A percentile compares a stretch with the other conserved stretches of the same genome.
phyloP scores from a whole-genome alignment of 2,888 invertebrate species.

The Drosophila koepferae region DNA sequence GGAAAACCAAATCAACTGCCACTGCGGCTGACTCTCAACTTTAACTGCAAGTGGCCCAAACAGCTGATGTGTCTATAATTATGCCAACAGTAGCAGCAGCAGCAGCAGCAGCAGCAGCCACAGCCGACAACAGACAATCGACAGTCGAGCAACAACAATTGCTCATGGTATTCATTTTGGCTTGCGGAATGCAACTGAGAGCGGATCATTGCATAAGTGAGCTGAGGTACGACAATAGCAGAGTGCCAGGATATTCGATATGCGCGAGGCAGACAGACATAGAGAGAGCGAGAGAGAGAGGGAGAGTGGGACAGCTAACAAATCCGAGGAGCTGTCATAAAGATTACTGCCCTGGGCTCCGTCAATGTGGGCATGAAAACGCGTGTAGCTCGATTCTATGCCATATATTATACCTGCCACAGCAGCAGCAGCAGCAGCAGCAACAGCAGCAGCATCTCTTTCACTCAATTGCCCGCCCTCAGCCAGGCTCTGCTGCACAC shows the following conservation, averaged over 20 bases:
- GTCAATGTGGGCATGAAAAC: constrained; percentile 73
- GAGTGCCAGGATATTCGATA: constrained; percentile 71
- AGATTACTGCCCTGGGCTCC: constrained; percentile 60
- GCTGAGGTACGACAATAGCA: constrained; percentile 15
- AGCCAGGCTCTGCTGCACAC: neutral
- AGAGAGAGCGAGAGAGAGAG: neutral
- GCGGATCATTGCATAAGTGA: constrained; percentile 48
- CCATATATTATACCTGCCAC: constrained; percentile 70
- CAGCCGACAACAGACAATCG: constrained; percentile 15
- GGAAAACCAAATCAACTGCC: constrained; percentile 65
- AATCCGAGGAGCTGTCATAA: constrained; percentile 70
- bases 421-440: neutral
- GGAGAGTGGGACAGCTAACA: constrained; percentile 27
- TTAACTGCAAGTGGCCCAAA: constrained; percentile 61
- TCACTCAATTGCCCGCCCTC: constrained; percentile 20
- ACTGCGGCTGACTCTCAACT: constrained; percentile 29
- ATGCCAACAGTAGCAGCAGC: constrained; percentile 43
- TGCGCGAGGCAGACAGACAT: constrained; percentile 3
- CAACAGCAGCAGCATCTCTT: constrained; percentile 30
- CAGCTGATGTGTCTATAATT: constrained; percentile 79
- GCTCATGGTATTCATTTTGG: constrained; percentile 45
- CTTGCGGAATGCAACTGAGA: constrained; percentile 53
- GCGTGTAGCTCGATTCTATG: constrained; percentile 63
- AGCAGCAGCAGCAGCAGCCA: constrained; percentile 21
- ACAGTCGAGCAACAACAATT: constrained; percentile 43